phyloP scores from a whole-genome alignment of 2,113 vertebrate genomes.

The Pseudonaja textilis region DNA sequence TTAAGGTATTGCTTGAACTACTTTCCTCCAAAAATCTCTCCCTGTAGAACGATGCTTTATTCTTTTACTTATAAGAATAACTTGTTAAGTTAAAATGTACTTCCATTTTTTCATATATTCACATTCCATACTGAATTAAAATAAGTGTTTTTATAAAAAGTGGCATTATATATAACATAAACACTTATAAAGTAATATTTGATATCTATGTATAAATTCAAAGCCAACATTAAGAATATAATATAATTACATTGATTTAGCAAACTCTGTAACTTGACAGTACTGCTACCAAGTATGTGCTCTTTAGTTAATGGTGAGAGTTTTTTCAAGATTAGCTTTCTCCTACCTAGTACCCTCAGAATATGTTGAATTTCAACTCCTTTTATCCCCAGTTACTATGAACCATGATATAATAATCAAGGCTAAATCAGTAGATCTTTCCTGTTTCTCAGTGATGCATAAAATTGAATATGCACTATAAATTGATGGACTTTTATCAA shows the following conservation, averaged over 20 bases:
- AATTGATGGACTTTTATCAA: background rate
- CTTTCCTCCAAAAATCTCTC: background rate
- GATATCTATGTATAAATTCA: background rate
- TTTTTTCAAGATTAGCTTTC: background rate
- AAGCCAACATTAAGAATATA: background rate
- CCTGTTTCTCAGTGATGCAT: background rate
- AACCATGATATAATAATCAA: background rate
- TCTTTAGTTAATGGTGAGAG: background rate
- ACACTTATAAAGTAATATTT: background rate
- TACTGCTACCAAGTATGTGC: background rate
- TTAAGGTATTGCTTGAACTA: conserved; percentile 76
- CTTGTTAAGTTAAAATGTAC: background rate
- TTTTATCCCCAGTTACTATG: background rate
- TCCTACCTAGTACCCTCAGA: background rate
- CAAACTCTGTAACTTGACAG: background rate
- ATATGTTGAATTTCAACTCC: background rate
- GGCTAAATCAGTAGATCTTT: background rate
- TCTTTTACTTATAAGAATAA: background rate
- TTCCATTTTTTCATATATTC: background rate
- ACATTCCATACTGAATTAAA: background rate
- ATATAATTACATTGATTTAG: background rate
- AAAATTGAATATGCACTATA: background rate
- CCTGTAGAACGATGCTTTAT: background rate
- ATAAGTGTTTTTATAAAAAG: background rate
- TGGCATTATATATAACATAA: background rate